phyloP scores from a whole-genome alignment of 92 coral and sea anemone genomes.

The Pocillopora meandrina region DNA sequence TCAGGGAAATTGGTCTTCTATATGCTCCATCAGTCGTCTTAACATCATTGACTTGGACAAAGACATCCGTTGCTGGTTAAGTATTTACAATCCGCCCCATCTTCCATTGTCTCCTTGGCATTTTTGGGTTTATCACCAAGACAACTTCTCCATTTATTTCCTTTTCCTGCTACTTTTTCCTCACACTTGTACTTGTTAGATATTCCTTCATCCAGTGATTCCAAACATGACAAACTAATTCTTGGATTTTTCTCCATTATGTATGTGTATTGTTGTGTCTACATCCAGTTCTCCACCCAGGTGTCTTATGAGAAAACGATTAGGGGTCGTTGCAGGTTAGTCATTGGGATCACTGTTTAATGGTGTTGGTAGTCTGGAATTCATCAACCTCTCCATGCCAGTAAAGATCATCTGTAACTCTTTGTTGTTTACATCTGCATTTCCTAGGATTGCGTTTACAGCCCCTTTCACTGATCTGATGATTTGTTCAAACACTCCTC shows the following conservation, averaged over 20 bases:
- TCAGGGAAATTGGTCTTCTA: conserved; percentile 33
- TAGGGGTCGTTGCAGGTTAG: neutral
- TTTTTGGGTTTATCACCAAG: conserved; percentile 16
- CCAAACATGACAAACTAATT: conserved; percentile 50
- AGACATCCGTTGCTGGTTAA: conserved; percentile 27
- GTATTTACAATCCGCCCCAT: conserved; percentile 25
- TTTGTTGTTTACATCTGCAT: neutral
- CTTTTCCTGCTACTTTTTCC: neutral
- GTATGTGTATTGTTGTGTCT: conserved; percentile 24
- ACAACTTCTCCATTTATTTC: conserved; percentile 17
- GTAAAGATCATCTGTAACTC: neutral
- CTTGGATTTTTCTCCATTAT: conserved; percentile 59
- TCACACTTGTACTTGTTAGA: conserved; percentile 10
- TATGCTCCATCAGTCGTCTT: conserved; percentile 6
- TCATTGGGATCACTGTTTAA: neutral
- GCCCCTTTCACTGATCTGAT: neutral
- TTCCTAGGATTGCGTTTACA: too few relatives aligned
- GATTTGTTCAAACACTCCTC: conserved; percentile 33
- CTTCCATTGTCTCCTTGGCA: conserved; percentile 37
- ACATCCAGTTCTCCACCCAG: neutral
- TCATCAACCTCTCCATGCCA: neutral
- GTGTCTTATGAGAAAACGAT: neutral
- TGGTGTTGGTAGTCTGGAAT: neutral
- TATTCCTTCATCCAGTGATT: conserved; percentile 59
- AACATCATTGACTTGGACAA: conserved; percentile 32